A percentile compares a stretch with the other conserved stretches of the same genome.
Conservation (phyloP, 2,113 vertebrate genomes). For the Rana temporaria region DNA sequence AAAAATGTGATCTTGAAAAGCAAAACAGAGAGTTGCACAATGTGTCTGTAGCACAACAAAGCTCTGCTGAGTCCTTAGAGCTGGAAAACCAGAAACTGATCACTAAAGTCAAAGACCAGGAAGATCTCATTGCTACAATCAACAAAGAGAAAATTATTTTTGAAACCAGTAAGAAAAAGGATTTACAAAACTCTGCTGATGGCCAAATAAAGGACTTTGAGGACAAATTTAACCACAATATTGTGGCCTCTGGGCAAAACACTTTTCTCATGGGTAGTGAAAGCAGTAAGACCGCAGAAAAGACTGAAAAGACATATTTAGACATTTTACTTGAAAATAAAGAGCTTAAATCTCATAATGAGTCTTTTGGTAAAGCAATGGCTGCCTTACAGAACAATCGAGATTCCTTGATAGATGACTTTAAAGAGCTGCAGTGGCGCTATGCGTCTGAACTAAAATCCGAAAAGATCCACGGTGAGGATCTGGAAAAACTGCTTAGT, state of each 20-base stretch:
- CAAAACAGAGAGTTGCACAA: constrained; percentile 68
- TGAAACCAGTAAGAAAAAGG: constrained; percentile 62
- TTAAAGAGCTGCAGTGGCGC: constrained; percentile 74
- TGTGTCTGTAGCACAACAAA: constrained; percentile 66
- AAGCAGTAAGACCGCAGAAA: constrained; percentile 59
- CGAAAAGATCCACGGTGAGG: constrained; percentile 67
- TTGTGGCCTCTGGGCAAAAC: constrained; percentile 60
- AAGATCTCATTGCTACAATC: constrained; percentile 67
- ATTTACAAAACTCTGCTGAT: constrained; percentile 59
- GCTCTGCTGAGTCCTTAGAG: constrained; percentile 62
- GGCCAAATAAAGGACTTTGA: constrained; percentile 58
- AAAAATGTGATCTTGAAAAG: constrained; percentile 73
- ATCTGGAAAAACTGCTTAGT: constrained; percentile 71
- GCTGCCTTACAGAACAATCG: constrained; percentile 82
- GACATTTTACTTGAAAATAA: constrained; percentile 69
- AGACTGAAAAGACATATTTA: constrained; percentile 66
- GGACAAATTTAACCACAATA: constrained; percentile 62
- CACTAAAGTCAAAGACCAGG: constrained; percentile 69
- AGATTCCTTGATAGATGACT: constrained; percentile 81
- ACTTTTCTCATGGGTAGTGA: constrained; percentile 35
- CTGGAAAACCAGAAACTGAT: constrained; percentile 70
- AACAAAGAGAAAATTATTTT: constrained; percentile 68
- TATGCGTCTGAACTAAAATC: constrained; percentile 73
- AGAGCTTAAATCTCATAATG: constrained; percentile 73
- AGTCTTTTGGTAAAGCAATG: constrained; percentile 83